Evolutionary conservation across 2,113 vertebrate species (phyloP), one percentile per base, ranked within the genome.

Genomic region (Dromiciops gliroides): DNA sequence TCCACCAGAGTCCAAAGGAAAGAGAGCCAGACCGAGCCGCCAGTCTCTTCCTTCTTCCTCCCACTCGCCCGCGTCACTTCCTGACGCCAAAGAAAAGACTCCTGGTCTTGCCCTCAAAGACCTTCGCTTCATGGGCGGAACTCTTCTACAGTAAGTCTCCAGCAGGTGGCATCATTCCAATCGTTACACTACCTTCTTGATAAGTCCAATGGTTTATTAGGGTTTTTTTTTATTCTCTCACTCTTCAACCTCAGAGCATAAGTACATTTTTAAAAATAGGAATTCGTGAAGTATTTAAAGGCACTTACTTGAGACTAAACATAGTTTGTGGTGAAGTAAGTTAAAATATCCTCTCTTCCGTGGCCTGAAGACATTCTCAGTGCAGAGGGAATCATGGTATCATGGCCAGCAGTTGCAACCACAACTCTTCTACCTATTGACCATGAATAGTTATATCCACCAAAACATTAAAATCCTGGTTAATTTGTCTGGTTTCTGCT

Each of bases 261-360:
- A 75, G 44, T 47, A 95, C 93, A 96, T 95, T 83, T 75, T 91
- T 92, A 95, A 95, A 50, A 89, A 94, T 0, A 94, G 28, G 14
- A 95, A 60, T 95, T 89, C 44, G 67, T 44, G 67, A 83, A 83
- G 67, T 83, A 83, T 83, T 83, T 83, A 83, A 83, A 83, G 19
- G 44, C 67, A 83, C 37, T 83, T 83, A 44, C 67, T 83, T 44
- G 14, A 44, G 75, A 48, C 51, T 89, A 50, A 89, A 89, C 51
- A 49, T 11, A 92, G 50, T 44, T 56, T 94, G 94, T 5, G 9
- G 53, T 48, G 89, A 89, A 91, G 51, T 48, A 31, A 7, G 14
- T 90, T 91, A 88, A 52, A 91, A 92, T 48, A 50, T 0, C 0
- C 31, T 48, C 60, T 47, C 91, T 90, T 28, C 89, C 28, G 25